Percentiles rank a stretch among this genome's conserved stretches.
Conservation (phyloP, 2,888 invertebrate species). For the Copidosoma aretas region DNA sequence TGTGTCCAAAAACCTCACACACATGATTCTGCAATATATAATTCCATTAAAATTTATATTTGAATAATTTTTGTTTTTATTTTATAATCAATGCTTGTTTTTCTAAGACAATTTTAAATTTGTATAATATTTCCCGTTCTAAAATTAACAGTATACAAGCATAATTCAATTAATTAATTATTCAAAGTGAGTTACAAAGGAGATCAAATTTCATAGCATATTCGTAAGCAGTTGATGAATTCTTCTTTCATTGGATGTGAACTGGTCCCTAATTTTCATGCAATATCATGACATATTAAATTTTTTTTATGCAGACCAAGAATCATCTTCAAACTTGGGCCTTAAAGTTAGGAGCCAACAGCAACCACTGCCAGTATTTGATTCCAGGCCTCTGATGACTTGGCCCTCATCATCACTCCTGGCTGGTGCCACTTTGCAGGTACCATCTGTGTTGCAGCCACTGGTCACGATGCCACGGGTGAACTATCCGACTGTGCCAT, state of each 20-base stretch:
- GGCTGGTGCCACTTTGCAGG: background rate
- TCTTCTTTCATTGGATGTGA: too few relatives aligned
- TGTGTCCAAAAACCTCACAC: too few relatives aligned
- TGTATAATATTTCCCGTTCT: too few relatives aligned
- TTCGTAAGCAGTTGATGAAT: too few relatives aligned
- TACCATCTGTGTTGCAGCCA: constrained; percentile 18
- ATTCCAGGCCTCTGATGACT: constrained; percentile 44
- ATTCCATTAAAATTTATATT: background rate
- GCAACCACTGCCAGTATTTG: constrained; percentile 46
- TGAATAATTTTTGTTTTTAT: background rate
- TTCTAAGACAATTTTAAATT: background rate
- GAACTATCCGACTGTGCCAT: constrained; percentile 38
- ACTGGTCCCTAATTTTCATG: too few relatives aligned
- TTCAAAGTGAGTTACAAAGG: too few relatives aligned
- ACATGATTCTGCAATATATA: too few relatives aligned
- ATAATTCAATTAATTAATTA: too few relatives aligned
- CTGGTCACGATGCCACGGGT: constrained; percentile 36
- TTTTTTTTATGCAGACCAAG: constrained; percentile 42
- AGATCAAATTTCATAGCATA: too few relatives aligned
- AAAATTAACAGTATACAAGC: too few relatives aligned
- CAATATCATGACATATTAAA: too few relatives aligned
- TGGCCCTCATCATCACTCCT: constrained; percentile 38
- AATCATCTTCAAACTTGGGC: constrained; percentile 21
- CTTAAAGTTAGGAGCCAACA: constrained; percentile 36
- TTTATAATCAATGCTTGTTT: too few relatives aligned